phyloP scores from a whole-genome alignment of 2,113 vertebrate species.

The Argyrosomus japonicus region DNA sequence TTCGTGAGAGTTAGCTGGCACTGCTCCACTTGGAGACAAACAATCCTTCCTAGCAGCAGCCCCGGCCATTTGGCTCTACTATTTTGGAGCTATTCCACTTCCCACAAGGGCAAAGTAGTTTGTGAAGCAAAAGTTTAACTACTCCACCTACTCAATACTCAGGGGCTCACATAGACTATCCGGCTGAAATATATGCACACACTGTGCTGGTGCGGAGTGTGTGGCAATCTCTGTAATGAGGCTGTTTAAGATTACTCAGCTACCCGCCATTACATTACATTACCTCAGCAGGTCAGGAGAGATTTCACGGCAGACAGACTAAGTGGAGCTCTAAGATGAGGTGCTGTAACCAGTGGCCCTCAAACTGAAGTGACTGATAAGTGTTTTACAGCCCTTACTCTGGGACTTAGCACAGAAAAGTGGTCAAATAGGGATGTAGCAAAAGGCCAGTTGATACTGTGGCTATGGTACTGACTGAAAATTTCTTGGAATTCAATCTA shows the following conservation, averaged over 20 bases:
- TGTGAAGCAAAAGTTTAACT: slow-evolving; percentile 61
- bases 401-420: slow-evolving; percentile 5
- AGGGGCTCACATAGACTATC: slow-evolving; percentile 30
- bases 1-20: slow-evolving; percentile 44
- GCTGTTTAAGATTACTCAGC: slow-evolving; percentile 54
- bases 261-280: slow-evolving; percentile 43
- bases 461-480: neutral
- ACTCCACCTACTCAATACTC: slow-evolving; percentile 48
- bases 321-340: slow-evolving; percentile 48
- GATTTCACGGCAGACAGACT: slow-evolving; percentile 48
- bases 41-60: slow-evolving; percentile 34
- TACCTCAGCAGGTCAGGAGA: slow-evolving; percentile 48
- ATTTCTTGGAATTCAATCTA: neutral
- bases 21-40: slow-evolving; percentile 42
- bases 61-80: slow-evolving; percentile 50
- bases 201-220: slow-evolving; percentile 24
- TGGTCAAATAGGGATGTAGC: slow-evolving; percentile 18
- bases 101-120: slow-evolving; percentile 57
- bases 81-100: slow-evolving; percentile 51
- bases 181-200: slow-evolving; percentile 41
- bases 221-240: slow-evolving; percentile 51
- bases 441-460: neutral
- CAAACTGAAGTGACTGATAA: slow-evolving; percentile 50
- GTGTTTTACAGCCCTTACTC: slow-evolving; percentile 32
- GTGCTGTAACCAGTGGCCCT: slow-evolving; percentile 44